Evolutionary conservation across 1,140 invertebrate genomes (phyloP).

Genomic region (Bradysia coprophila): DNA sequence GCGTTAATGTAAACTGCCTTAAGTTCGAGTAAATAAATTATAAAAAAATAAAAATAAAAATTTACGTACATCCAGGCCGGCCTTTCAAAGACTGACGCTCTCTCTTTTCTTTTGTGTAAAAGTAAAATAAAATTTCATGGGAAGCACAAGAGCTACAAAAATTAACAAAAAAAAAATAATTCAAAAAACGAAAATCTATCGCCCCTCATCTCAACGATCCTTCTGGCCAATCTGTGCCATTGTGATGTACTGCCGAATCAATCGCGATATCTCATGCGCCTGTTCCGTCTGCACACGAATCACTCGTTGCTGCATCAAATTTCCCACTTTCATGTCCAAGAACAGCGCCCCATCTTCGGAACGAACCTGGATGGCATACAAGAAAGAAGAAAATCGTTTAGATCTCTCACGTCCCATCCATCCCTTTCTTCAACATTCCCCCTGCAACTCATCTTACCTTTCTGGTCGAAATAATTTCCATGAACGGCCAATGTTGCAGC

Average conservation of each 20-base stretch:
- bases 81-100: too few relatives aligned
- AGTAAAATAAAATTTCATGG: too few relatives aligned
- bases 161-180: too few relatives aligned
- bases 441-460: slow-evolving; percentile 60
- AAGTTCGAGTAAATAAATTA: too few relatives aligned
- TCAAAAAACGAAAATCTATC: too few relatives aligned
- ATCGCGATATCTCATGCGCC: slow-evolving; percentile 83
- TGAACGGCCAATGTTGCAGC: slow-evolving; percentile 77
- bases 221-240: slow-evolving; percentile 40
- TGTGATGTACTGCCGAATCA: slow-evolving; percentile 91
- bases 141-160: too few relatives aligned
- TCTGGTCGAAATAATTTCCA: slow-evolving; percentile 87
- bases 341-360: slow-evolving; percentile 86
- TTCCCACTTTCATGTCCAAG: slow-evolving; percentile 93
- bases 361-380: slow-evolving; percentile 27
- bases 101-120: too few relatives aligned
- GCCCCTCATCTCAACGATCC: too few relatives aligned
- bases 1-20: too few relatives aligned
- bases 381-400: neutral
- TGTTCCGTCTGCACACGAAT: slow-evolving; percentile 93
- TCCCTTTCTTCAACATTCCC: too few relatives aligned
- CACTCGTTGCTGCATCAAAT: slow-evolving; percentile 88
- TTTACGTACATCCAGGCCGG: too few relatives aligned
- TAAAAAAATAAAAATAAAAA: too few relatives aligned
- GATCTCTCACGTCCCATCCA: neutral